These are phyloP conservation scores for Pollimyrus isidori DNA, from an alignment of 2,113 vertebrate genomes.

Conservation along the genomic window DNA sequence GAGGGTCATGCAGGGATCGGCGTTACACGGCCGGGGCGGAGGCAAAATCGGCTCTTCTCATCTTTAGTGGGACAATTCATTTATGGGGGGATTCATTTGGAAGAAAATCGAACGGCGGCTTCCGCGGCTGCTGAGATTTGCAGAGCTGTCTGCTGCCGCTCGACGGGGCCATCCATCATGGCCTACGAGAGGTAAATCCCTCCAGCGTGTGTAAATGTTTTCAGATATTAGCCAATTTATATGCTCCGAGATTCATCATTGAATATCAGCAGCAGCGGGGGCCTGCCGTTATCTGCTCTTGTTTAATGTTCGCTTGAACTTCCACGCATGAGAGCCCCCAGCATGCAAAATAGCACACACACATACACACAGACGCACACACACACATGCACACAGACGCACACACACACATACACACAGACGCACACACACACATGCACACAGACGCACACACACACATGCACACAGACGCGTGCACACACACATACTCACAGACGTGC, in stretches of 20 bases:
- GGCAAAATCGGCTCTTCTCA: conserved; percentile 80
- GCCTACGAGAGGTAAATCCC: conserved; percentile 99
- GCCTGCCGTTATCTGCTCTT: conserved; percentile 93
- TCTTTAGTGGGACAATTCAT: conserved; percentile 97
- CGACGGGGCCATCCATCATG: conserved; percentile 99
- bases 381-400: conserved; percentile 44
- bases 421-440: conserved; percentile 60
- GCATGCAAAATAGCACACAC: conserved; percentile 83
- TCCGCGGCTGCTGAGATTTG: conserved; percentile 99
- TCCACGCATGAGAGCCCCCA: conserved; percentile 99
- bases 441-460: conserved; percentile 72
- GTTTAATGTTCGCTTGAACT: conserved; percentile 97
- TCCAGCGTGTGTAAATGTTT: conserved; percentile 99
- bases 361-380: conserved; percentile 77
- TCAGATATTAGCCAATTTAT: conserved; percentile 99
- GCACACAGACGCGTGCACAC: too few species aligned
- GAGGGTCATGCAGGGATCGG: conserved; percentile 85
- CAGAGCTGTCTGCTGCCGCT: conserved; percentile 98
- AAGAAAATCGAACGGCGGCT: conserved; percentile 99
- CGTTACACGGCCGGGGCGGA: conserved; percentile 70
- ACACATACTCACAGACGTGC: too few species aligned
- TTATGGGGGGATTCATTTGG: conserved; percentile 99
- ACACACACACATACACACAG: too few species aligned
- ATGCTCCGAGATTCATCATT: conserved; percentile 99
- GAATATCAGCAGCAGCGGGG: conserved; percentile 99